Evolutionary conservation across 2,888 invertebrate genomes (phyloP), one percentile per base, ranked within the genome.

Genomic region (Cosmia pyralina): DNA sequence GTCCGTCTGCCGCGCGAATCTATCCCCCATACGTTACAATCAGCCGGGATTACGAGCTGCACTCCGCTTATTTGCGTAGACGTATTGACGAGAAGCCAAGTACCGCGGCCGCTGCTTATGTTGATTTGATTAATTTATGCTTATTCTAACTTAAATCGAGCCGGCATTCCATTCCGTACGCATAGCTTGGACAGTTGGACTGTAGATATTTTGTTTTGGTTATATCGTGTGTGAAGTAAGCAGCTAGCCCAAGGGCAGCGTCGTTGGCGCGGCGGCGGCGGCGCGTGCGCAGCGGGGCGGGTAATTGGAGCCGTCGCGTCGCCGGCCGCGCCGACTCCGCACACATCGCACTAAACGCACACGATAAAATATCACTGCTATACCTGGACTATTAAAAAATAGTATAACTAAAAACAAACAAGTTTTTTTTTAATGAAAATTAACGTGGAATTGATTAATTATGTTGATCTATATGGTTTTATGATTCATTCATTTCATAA

Each of bases 11-110:
- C 77, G 83, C 73, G 78, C 77, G 79, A 83, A 87, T 80, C 83
- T 80, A 85, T 77, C 70, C 82, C 73, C 89, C 90, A 91, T 92
- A 92, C 89, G 88, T 93, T 90, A 93, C 93, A 91, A 93, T 92
- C 92, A 91, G 68, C 58, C 57, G 34, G 77, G 79, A 83, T 85
- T 86, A 81, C 78, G 55, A 59, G 38, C 63, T 28, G 62, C 50
- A 60, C 60, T 65, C 44, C 19, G 55, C 70, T 55, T 86, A 85
- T 78, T 78, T 75, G 75, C 60, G 52, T 38, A 76, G 69, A 75
- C 58, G 50, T 22, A 78, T 69, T 76, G 73, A 67, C 34, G 60
- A 78, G 72, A 58, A 15, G 69, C 55, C 28, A 52, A 72, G 65
- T 50, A 10, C 53, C 64, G 28, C 48, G 15, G 10, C 57, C 41